Evolutionary conservation across 2,888 invertebrate species (phyloP).

Genomic region (Leptinotarsa haldemani): DNA sequence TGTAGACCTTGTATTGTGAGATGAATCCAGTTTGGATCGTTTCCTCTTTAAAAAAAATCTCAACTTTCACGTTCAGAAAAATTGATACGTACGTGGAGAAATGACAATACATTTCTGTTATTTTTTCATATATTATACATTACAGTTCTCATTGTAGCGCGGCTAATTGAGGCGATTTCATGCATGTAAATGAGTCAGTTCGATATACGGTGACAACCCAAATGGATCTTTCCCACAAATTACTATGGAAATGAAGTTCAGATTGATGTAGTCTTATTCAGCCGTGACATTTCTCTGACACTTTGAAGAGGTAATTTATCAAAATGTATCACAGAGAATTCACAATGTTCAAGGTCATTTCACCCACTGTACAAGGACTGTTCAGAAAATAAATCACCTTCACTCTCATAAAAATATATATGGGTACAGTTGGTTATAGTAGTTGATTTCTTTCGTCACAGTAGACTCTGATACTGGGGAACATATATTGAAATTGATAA

Average conservation of each 20-base stretch:
- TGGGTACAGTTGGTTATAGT: background rate
- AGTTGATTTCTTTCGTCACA: too few relatives aligned
- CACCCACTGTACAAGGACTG: slow-evolving; percentile 22
- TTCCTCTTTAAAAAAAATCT: too few relatives aligned
- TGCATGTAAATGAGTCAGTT: background rate
- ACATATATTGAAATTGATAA: too few relatives aligned
- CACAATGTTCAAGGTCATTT: slow-evolving; percentile 37
- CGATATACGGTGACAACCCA: slow-evolving; percentile 16
- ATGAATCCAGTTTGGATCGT: too few relatives aligned
- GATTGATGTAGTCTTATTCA: slow-evolving; percentile 54
- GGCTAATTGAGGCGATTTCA: background rate
- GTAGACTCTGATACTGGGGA: too few relatives aligned
- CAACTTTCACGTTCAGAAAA: too few relatives aligned
- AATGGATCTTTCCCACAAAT: slow-evolving; percentile 35
- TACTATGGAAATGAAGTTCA: slow-evolving; percentile 30
- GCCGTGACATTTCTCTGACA: slow-evolving; percentile 61
- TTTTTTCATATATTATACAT: background rate
- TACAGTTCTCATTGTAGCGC: background rate
- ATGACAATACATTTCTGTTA: too few relatives aligned
- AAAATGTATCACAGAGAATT: slow-evolving; percentile 48
- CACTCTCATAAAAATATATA: background rate
- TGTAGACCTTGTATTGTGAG: too few relatives aligned
- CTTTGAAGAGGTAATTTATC: slow-evolving; percentile 60
- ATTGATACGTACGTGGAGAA: too few relatives aligned
- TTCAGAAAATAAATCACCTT: slow-evolving; percentile 27